phyloP scores from a whole-genome alignment of 2,113 vertebrate species.

The Poecile atricapillus region DNA sequence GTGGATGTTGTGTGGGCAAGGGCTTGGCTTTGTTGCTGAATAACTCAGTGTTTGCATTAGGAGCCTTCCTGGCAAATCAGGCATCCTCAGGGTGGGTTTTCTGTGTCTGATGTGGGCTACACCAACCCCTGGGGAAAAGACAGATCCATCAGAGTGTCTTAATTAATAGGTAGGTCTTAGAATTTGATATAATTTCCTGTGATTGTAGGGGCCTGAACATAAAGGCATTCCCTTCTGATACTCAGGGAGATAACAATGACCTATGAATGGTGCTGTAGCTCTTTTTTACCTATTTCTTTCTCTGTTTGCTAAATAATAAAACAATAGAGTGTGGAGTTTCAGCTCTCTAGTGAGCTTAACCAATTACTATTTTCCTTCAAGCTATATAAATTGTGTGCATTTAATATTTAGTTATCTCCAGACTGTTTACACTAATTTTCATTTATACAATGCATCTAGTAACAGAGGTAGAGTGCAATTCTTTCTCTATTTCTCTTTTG shows the following conservation, averaged over 20 bases:
- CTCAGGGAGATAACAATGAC: not conserved
- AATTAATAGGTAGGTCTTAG: not conserved
- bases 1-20: not conserved
- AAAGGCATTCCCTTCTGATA: constrained; percentile 2
- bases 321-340: not conserved
- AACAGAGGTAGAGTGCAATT: constrained; percentile 36
- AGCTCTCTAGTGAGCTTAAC: constrained; percentile 10
- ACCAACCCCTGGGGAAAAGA: not conserved
- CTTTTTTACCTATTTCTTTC: not conserved
- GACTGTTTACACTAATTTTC: constrained; percentile 70
- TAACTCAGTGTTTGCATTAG: not conserved
- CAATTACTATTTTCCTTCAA: constrained; percentile 63
- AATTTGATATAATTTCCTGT: not conserved
- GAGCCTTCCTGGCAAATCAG: not conserved
- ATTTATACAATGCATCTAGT: constrained; percentile 54
- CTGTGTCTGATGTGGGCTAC: not conserved
- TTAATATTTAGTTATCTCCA: constrained; percentile 67
- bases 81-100: not conserved
- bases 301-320: not conserved
- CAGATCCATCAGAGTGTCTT: not conserved
- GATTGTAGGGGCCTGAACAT: not conserved
- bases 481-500: constrained; percentile 22
- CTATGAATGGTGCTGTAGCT: not conserved
- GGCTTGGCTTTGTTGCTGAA: not conserved
- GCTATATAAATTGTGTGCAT: constrained; percentile 44